phyloP scores from a whole-genome alignment of 1,140 invertebrate genomes.

The Rhagoletis zephyria region DNA sequence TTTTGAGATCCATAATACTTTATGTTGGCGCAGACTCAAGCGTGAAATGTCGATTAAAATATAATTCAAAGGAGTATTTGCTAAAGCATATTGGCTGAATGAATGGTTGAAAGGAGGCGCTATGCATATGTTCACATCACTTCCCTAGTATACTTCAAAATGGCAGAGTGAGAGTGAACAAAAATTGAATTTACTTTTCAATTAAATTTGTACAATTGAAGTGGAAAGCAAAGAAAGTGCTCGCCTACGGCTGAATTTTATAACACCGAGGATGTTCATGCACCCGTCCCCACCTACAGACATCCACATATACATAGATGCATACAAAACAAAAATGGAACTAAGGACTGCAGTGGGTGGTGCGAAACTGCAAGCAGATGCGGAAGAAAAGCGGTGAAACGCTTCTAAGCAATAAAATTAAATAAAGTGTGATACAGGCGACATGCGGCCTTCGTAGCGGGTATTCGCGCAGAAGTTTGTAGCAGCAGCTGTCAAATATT shows the following conservation, averaged over 20 bases:
- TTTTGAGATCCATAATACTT: too few relatives aligned
- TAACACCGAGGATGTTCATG: not conserved
- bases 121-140: too few relatives aligned
- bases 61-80: too few relatives aligned
- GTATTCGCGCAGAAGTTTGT: not conserved
- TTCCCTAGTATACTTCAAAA: too few relatives aligned
- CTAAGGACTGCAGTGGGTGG: not conserved
- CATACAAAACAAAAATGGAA: not conserved
- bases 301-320: not conserved
- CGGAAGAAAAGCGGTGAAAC: not conserved
- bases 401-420: not conserved
- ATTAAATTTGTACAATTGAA: constrained; percentile 33
- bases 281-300: not conserved
- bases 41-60: too few relatives aligned
- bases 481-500: constrained; percentile 36
- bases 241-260: not conserved
- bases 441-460: not conserved
- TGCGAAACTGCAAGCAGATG: not conserved
- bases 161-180: too few relatives aligned
- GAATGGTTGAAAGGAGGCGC: too few relatives aligned
- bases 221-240: constrained; percentile 6
- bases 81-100: too few relatives aligned
- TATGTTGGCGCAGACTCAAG: too few relatives aligned
- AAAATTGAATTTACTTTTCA: constrained; percentile 33
- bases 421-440: not conserved